A percentile compares a stretch with the other conserved stretches of the same genome.
phyloP scores from a whole-genome alignment of 2,888 invertebrate species.

The Cerceris ruficornis region DNA sequence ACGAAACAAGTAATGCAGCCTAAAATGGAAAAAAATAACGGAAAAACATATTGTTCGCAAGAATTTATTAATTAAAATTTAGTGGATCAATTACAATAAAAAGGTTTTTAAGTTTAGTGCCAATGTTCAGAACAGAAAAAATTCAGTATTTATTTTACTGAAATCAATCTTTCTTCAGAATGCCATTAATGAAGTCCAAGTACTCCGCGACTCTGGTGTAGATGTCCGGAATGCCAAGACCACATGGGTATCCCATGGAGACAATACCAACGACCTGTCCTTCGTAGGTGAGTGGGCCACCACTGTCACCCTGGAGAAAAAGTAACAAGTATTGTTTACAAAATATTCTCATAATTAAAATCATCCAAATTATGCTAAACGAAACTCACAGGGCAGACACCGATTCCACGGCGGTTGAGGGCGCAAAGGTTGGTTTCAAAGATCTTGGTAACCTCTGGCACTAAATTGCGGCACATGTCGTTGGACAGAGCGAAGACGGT shows the following conservation, averaged over 20 bases:
- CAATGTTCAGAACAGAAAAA: too few species aligned
- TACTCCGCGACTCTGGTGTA: conserved; percentile 53
- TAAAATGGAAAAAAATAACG: too few species aligned
- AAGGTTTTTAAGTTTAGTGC: too few species aligned
- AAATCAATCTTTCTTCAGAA: neutral
- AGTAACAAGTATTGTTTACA: neutral
- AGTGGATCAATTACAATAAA: too few species aligned
- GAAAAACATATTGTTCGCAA: too few species aligned
- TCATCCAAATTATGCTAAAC: too few species aligned
- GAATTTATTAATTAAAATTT: too few species aligned
- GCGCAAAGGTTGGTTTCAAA: neutral
- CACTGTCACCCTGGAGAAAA: conserved; percentile 61
- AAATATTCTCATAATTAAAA: neutral
- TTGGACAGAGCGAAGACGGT: neutral
- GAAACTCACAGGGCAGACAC: neutral
- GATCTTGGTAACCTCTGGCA: neutral
- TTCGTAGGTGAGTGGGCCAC: conserved; percentile 49
- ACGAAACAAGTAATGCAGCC: too few species aligned
- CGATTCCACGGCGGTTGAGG: neutral
- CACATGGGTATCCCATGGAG: conserved; percentile 53
- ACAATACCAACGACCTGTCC: conserved; percentile 51
- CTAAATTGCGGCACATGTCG: neutral
- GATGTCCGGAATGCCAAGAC: conserved; percentile 46
- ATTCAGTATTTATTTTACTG: too few species aligned
- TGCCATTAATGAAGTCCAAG: conserved; percentile 34